Percentiles rank a stretch among this genome's conserved stretches.
Evolutionary conservation across 2,113 vertebrate species (phyloP).

Genomic region (Caranx melampygus): DNA sequence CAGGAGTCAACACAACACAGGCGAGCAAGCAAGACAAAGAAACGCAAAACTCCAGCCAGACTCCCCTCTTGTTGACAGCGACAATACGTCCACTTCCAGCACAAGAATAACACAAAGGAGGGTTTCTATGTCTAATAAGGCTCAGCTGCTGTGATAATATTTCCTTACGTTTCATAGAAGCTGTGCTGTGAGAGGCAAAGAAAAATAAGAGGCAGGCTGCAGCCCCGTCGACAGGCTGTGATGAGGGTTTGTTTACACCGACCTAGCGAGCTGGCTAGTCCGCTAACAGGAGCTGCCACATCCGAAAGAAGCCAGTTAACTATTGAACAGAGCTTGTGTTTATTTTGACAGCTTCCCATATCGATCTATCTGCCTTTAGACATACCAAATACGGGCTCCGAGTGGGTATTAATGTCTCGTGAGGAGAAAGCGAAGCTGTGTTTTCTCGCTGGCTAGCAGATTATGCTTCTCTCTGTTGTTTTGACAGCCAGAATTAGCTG

Average conservation of each 20-base stretch:
- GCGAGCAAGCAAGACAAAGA: slow-evolving; percentile 70
- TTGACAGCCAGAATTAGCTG: slow-evolving; percentile 78
- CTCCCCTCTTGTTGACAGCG: slow-evolving; percentile 43
- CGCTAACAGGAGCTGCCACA: slow-evolving; percentile 59
- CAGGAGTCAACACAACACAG: slow-evolving; percentile 55
- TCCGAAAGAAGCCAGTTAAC: slow-evolving; percentile 54
- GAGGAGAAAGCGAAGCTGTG: not conserved
- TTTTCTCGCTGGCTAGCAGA: slow-evolving; percentile 58
- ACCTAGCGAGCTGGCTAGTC: slow-evolving; percentile 73
- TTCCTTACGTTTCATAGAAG: not conserved
- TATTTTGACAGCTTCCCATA: slow-evolving; percentile 63
- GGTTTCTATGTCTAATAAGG: not conserved
- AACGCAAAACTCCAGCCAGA: slow-evolving; percentile 62
- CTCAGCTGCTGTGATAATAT: not conserved
- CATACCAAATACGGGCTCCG: not conserved
- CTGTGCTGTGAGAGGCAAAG: not conserved
- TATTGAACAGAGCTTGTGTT: slow-evolving; percentile 18
- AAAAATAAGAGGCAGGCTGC: slow-evolving; percentile 19
- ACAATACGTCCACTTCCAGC: slow-evolving; percentile 3
- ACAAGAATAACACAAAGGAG: not conserved
- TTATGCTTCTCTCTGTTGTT: slow-evolving; percentile 66
- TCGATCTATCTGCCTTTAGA: slow-evolving; percentile 5
- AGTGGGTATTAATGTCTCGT: not conserved
- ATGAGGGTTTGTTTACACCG: slow-evolving; percentile 80
- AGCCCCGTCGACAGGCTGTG: slow-evolving; percentile 30